phyloP scores from a whole-genome alignment of 2,888 invertebrate species.

The Hypercompe scribonia region DNA sequence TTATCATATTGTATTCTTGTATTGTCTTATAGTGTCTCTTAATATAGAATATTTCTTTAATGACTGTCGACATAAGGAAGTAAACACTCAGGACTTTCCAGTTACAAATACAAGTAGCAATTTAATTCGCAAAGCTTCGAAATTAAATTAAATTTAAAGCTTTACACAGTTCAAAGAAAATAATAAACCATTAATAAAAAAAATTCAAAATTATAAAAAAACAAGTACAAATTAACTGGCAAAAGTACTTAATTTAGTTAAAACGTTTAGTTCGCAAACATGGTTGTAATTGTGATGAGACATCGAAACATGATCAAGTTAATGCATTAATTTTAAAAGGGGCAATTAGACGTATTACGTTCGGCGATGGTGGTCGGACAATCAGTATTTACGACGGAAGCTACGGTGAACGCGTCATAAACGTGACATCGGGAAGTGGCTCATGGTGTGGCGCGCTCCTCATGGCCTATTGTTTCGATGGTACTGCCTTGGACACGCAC shows the following conservation, averaged over 20 bases:
- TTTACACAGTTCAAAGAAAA: not conserved
- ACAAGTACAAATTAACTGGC: constrained; percentile 32
- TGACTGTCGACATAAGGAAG: too few relatives aligned
- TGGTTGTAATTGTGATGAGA: constrained; percentile 64
- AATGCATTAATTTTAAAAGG: constrained; percentile 82
- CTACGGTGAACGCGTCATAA: constrained; percentile 73
- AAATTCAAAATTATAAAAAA: constrained; percentile 12
- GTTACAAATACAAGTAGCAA: not conserved
- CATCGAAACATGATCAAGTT: constrained; percentile 76
- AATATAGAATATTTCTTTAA: too few relatives aligned
- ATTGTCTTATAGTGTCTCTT: not conserved
- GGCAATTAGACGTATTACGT: constrained; percentile 80
- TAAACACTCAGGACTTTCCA: too few relatives aligned
- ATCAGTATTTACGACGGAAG: constrained; percentile 80
- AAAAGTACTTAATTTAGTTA: constrained; percentile 60
- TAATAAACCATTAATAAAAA: not conserved
- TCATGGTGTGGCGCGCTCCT: constrained; percentile 63
- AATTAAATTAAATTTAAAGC: not conserved
- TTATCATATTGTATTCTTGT: not conserved
- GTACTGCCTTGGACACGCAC: constrained; percentile 77
- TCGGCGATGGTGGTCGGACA: constrained; percentile 70
- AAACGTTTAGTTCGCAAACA: constrained; percentile 70
- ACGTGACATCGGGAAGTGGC: constrained; percentile 74
- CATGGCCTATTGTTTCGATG: constrained; percentile 80
- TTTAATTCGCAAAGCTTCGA: not conserved